Percentiles rank a stretch among this genome's conserved stretches.
phyloP scores from a whole-genome alignment of 92 coral and sea anemone genomes.

The Paragorgia papillata region DNA sequence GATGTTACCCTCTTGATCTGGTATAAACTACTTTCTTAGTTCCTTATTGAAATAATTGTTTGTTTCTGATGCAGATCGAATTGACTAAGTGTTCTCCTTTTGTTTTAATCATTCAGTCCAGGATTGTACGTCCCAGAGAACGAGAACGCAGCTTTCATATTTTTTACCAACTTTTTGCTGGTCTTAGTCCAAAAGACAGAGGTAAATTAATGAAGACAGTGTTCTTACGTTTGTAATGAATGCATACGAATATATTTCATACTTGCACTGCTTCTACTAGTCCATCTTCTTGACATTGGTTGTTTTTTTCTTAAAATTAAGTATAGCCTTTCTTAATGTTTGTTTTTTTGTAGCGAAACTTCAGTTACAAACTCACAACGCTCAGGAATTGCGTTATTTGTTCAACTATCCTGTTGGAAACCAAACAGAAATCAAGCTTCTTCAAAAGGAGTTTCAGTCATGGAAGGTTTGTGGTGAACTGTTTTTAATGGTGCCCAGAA shows the following conservation, averaged over 20 bases:
- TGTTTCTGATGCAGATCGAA: no score
- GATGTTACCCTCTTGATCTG: constrained; percentile 72
- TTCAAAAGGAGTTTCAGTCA: constrained; percentile 67
- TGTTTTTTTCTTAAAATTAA: no score
- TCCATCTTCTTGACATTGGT: no score
- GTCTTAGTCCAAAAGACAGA: constrained; percentile 89
- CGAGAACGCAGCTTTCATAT: constrained; percentile 80
- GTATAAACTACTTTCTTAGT: constrained; percentile 65
- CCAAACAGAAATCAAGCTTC: constrained; percentile 58
- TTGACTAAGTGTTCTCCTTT: no score
- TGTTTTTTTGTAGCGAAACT: constrained; percentile 76
- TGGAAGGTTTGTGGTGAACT: constrained; percentile 74
- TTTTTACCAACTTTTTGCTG: constrained; percentile 87
- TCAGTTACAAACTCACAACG: constrained; percentile 88
- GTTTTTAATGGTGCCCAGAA: no score
- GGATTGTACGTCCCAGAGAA: constrained; percentile 67
- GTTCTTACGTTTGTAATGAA: no score
- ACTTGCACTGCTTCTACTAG: no score
- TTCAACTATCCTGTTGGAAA: constrained; percentile 63
- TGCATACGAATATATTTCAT: no score
- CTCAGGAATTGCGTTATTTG: constrained; percentile 72
- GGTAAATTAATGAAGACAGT: constrained; percentile 45
- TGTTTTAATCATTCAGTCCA: no score
- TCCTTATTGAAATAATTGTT: no score
- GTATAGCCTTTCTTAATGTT: no score